Conservation (phyloP, 2,888 invertebrate species). For the Mythimna ferrago region DNA sequence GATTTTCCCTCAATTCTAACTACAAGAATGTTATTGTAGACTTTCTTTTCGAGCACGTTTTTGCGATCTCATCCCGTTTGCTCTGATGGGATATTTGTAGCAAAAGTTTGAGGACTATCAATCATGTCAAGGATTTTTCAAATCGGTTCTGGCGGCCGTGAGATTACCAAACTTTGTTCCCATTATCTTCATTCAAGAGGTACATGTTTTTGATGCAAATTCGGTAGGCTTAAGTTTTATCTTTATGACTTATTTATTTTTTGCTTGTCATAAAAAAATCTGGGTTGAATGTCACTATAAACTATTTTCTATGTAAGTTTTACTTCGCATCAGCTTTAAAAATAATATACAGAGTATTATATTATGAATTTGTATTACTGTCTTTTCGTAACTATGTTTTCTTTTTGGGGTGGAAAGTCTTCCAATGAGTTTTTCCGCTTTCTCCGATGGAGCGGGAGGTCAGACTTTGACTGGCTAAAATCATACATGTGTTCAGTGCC, state of each 20-base stretch:
- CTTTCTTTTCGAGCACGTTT: constrained; percentile 47
- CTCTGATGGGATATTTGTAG: constrained; percentile 46
- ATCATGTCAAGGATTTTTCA: constrained; percentile 64
- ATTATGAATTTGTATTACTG: too few relatives aligned
- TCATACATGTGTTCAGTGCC: too few relatives aligned
- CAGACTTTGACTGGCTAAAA: too few relatives aligned
- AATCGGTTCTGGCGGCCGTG: constrained; percentile 53
- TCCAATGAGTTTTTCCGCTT: too few relatives aligned
- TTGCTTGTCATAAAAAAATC: constrained; percentile 2
- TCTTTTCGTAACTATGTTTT: too few relatives aligned
- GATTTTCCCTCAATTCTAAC: constrained; percentile 31
- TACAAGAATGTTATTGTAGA: constrained; percentile 38
- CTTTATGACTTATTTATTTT: constrained; percentile 4
- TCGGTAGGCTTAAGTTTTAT: constrained; percentile 24
- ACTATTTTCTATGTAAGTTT: neutral
- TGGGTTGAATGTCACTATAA: neutral
- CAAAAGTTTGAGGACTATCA: constrained; percentile 61
- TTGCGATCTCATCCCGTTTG: constrained; percentile 52
- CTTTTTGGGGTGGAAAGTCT: too few relatives aligned
- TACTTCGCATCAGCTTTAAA: neutral
- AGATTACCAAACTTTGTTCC: constrained; percentile 62
- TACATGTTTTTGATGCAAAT: constrained; percentile 59
- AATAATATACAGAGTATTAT: neutral
- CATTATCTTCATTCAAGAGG: constrained; percentile 55
- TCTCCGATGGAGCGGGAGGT: too few relatives aligned